Conservation (phyloP, 2,888 invertebrate species). For the Metalampra italica region DNA sequence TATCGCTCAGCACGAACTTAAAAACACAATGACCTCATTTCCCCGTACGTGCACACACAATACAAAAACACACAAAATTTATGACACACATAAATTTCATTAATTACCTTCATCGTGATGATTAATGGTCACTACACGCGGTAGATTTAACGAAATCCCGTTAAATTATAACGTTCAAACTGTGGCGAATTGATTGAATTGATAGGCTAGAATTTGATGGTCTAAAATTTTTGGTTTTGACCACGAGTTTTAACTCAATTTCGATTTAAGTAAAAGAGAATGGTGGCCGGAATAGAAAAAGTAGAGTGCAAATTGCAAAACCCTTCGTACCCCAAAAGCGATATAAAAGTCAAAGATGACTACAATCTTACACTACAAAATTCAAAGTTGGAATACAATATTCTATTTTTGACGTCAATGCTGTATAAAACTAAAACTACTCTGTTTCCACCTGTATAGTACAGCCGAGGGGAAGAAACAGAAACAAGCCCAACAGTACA, state of each 20-base stretch:
- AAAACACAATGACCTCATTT: slow-evolving; percentile 6
- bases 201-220: not conserved
- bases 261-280: not conserved
- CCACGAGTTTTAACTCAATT: too few relatives aligned
- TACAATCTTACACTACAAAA: too few relatives aligned
- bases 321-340: too few relatives aligned
- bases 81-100: slow-evolving; percentile 67
- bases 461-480: too few relatives aligned
- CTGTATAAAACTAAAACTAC: too few relatives aligned
- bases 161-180: slow-evolving; percentile 20
- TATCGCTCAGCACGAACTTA: not conserved
- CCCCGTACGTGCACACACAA: slow-evolving; percentile 27
- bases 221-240: not conserved
- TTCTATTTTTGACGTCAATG: too few relatives aligned
- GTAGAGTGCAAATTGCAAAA: too few relatives aligned
- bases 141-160: slow-evolving; percentile 59
- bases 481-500: too few relatives aligned
- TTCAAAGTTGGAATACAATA: too few relatives aligned
- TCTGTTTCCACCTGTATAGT: too few relatives aligned
- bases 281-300: not conserved
- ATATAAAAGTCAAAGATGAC: too few relatives aligned
- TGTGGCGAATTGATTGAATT: not conserved
- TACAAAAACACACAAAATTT: slow-evolving; percentile 58
- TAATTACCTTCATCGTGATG: slow-evolving; percentile 62
- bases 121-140: slow-evolving; percentile 54